These are phyloP conservation scores for Gastrophryne carolinensis DNA, from an alignment of 2,797 vertebrate genomes.

Conservation along the genomic window DNA sequence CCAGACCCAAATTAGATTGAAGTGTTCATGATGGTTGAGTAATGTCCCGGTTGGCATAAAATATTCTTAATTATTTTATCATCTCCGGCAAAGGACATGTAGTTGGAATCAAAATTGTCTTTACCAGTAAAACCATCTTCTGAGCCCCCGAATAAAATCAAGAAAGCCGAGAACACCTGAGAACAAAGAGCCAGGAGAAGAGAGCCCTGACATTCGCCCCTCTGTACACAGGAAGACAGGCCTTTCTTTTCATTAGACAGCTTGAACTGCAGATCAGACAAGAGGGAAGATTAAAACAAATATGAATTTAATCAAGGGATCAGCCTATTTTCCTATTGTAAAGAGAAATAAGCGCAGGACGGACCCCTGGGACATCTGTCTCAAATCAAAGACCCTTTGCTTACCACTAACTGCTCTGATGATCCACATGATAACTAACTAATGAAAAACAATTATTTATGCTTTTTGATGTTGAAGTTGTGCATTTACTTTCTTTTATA, in stretches of 20 bases:
- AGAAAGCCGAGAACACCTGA: conserved; percentile 67
- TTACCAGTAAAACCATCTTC: conserved; percentile 56
- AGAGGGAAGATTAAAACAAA: conserved; percentile 96
- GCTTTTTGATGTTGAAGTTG: conserved; percentile 94
- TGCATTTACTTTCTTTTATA: conserved; percentile 76
- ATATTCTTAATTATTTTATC: too few relatives aligned
- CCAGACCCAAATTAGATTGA: too few relatives aligned
- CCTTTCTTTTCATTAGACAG: conserved; percentile 77
- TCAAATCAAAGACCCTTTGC: conserved; percentile 95
- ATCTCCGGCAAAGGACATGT: conserved; percentile 49
- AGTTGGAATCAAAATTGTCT: conserved; percentile 59
- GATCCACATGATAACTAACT: conserved; percentile 97
- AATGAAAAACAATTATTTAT: conserved; percentile 99
- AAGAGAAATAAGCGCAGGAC: conserved; percentile 81
- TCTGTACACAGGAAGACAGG: conserved; percentile 71
- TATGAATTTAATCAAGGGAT: conserved; percentile 96
- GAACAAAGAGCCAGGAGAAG: conserved; percentile 63
- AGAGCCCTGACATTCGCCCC: conserved; percentile 66
- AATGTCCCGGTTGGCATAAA: too few relatives aligned
- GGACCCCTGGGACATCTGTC: conserved; percentile 88
- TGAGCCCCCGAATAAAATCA: conserved; percentile 61
- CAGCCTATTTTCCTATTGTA: conserved; percentile 76
- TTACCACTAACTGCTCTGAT: conserved; percentile 92
- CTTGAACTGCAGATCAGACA: conserved; percentile 82
- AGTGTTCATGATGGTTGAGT: too few relatives aligned